Conservation (phyloP, 2,888 invertebrate genomes). For the Troglohyphantes excavatus region DNA sequence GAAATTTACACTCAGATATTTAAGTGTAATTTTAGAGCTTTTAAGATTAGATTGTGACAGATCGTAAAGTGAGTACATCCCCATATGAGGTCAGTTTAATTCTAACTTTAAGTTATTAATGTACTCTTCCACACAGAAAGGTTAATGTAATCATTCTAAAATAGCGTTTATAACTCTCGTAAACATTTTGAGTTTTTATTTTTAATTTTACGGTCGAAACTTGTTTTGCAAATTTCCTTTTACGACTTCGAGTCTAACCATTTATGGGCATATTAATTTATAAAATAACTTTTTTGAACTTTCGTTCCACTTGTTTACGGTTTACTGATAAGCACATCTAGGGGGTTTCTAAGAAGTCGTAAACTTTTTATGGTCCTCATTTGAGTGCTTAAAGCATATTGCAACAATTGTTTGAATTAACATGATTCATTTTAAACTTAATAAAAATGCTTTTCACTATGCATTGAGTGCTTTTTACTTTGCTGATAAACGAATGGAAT, state of each 20-base stretch:
- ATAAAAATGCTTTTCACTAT: conserved; percentile 24
- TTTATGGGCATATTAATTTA: conserved; percentile 23
- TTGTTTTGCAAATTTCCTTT: background rate
- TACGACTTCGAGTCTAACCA: background rate
- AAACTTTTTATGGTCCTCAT: conserved; percentile 17
- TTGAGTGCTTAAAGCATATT: background rate
- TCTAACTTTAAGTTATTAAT: background rate
- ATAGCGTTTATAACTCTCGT: background rate
- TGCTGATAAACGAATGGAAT: too few species aligned
- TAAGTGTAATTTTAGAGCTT: background rate
- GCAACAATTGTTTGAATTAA: conserved; percentile 23
- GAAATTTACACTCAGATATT: background rate
- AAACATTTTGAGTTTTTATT: background rate
- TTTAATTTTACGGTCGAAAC: background rate
- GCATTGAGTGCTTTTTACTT: too few species aligned
- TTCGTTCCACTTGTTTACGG: background rate
- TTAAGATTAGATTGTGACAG: background rate
- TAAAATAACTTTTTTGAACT: background rate
- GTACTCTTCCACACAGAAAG: background rate
- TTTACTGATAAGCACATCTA: conserved; percentile 3
- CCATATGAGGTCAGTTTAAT: background rate
- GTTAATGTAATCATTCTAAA: conserved; percentile 1
- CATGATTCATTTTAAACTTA: background rate
- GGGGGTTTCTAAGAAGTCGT: background rate
- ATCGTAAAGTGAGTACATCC: background rate